Base-by-base conservation (phyloP, 2,888 invertebrate species). In the Homarus gammarus region DNA sequence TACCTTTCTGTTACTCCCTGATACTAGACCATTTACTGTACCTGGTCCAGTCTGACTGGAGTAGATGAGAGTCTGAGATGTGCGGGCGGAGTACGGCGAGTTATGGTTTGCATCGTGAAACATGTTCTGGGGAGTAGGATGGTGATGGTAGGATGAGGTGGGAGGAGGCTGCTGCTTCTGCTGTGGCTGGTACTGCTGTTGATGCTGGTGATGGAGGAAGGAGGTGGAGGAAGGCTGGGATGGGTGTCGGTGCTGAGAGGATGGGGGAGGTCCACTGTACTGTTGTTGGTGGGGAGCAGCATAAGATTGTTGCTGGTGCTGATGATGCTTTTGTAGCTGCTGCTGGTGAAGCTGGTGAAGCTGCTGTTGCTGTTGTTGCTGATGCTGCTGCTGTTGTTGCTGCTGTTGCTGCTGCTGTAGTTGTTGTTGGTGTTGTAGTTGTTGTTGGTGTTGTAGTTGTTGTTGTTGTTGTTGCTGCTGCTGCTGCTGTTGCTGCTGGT, bases 61-160 rank as follows among this genome's bases (percentile, higher is more conserved):
- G 91, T 90, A 90, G 82, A 87, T 90, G 75, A 87, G 84, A 27
- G 91, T 90, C 79, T 91, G 89, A 31, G 87, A 85, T 64, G 83
- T 88, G 44, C 84, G 84, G 15, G 91, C 73, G 33, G 89, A 87
- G 85, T 88, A 92, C 56, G 91, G 87, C n/a, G 92, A 89, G 77
- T 92, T 89, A 78, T 92, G 91, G 82, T 88, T 91, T 72, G 91
- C 84, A 82, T 91, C 91, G 18, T 86, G 89, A 70, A 87, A 83
- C 64, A 87, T 38, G 64, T 89, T 91, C 75, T 91, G 91, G 33
- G 73, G 81, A 33, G 83, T 38, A 22, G 78, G 86, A 33, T 79
- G 84, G 73, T 87, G 89, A 61, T 89, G 87, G 49, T 91, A 86
- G 70, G 83, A 49, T 15, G 75, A 51, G 33, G 78, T 56, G 56